These are phyloP conservation scores for Sus scrofa DNA, from an alignment of 2,113 vertebrate species.

Conservation along the genomic window T2T-Sscrofa CM000821.6:50147501-50148000, in stretches of 20 bases:
- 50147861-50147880: neutral
- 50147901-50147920: neutral
- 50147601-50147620: neutral
- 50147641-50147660: neutral
- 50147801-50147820: neutral
- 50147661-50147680: neutral
- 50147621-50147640: neutral
- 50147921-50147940: neutral
- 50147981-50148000: no score
- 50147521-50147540: neutral
- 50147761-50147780: neutral
- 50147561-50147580: accelerated
- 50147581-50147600: accelerated
- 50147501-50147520: neutral
- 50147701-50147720: neutral
- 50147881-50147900: neutral
- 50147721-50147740: neutral
- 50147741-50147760: accelerated
- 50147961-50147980: neutral
- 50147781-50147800: neutral
- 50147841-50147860: neutral
- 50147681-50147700: neutral
- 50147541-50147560: accelerated
- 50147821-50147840: neutral
- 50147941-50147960: neutral